Base-by-base conservation (phyloP, 2,888 invertebrate species). In the Thereva unica region DNA sequence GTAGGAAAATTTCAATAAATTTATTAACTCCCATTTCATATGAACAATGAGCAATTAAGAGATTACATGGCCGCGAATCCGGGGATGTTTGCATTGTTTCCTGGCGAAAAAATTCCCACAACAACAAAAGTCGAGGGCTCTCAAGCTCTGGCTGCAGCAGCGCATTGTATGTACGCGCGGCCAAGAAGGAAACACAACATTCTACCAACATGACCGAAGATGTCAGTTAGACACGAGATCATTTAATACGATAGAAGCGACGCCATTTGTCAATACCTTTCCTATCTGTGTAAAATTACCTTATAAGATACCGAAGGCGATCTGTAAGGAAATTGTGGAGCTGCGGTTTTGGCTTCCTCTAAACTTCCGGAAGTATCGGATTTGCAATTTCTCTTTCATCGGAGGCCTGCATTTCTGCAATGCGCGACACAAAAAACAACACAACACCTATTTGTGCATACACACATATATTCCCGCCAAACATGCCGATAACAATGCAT, bases 291-390 rank as follows among this genome's bases (percentile, higher is more conserved):
- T 63, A 49, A 68, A 68, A 66, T 63, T 68, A 63, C 63, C 63
- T 66, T 68, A 68, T 63, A 63, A 68, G 66, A 47, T 63, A 50
- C 57, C 57, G 55, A 61, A 66, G 61, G 52, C 63, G 50, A 52
- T 69, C 70, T 71, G 71, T 68, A 71, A 73, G 72, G 72, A 72
- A 72, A 71, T 69, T 70, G 69, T 69, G 70, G 66, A 71, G 69
- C 68, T 71, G 68, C 70, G 71, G 72, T 68, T 64, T 69, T 72
- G 71, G 68, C 70, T 71, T 70, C 70, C 71, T 69, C 64, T 23
- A 23, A 23, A 70, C 72, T 73, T 73, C 72, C 72, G 72, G 70
- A 71, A 72, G 67, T 69, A 71, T 71, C 69, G 67, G 64, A 67
- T 64, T 71, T 70, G 61, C 57, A 67, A 67, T 64, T 71, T 71